Evolutionary conservation across 2,113 vertebrate species (phyloP), one percentile per base, ranked within the genome.

Genomic region (Peromyscus maniculatus): DNA sequence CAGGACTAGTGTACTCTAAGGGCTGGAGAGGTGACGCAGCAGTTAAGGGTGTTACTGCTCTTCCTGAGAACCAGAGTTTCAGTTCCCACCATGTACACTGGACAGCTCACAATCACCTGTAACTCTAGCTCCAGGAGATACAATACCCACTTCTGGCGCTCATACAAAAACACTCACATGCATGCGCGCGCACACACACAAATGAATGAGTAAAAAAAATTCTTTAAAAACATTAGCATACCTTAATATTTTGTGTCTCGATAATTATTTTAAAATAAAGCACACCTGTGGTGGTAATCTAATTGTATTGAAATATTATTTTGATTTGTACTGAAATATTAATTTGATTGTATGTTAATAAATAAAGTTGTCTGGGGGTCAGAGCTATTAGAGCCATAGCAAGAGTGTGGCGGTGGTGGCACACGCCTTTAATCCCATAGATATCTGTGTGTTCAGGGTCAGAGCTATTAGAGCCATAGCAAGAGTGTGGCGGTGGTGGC

Each of bases 191-290:
- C 39, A 3, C 39, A 59, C 57, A 83, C 31, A 83, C n/a, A 84
- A 3, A 64, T n/a, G 1, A 16, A 71, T 8, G 69, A 72, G 28
- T 22, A 57, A 36, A 79, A 52, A 55, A 55, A 77, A 77, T 36
- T 19, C 33, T 57, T 55, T 80, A 5, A 33, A 69, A 69, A 69
- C 67, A 59, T 59, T 19, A 69, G 67, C 16, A 36, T n/a, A 71
- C 36, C 15, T 71, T 7, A 72, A 39, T 72, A 39, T 39, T 39
- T 39, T 21, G 33, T n/a, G 15, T 78, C 52, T 96, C 78, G 91
- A 69, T 89, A 89, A 94, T 90, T 91, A 67, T 13, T 87, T 46
- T 87, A 82, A 95, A 74, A 72, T 39, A 89, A 74, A 84, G 89
- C 39, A 43, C 39, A 59, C 13, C 36, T n/a, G n/a, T n/a, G n/a